Base-by-base conservation (phyloP, 1,140 invertebrate genomes). In the Fopius arisanus region DNA sequence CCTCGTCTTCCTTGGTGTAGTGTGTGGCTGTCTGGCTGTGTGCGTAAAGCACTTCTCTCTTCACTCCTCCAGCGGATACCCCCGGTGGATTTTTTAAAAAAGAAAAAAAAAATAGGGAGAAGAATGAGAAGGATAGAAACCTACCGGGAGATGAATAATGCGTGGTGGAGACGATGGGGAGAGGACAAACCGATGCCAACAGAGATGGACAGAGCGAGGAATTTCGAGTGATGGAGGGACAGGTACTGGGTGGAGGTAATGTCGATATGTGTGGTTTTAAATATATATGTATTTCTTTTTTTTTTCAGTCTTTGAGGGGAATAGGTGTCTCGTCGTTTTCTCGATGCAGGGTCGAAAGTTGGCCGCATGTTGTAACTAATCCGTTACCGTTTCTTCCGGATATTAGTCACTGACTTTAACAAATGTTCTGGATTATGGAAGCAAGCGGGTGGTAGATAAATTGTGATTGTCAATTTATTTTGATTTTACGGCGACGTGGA, bases 71-170 rank as follows among this genome's bases (percentile, higher is more conserved):
- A 77, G 81, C 26, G 70, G 78, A 77, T 78, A 77, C 43, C 12
- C 23, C 28, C 26, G 54, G 23, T 3, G 19, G 3, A 26, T 28
- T 59, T 59, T 59, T 59, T 26, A 26, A 2, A 59, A 12, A 59
- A 14, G 14, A 19, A 59, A 59, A 51, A 19, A 51, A 6, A 4
- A 48, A 48, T 12, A 3, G 16, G 19, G 19, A 48, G 19, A 48
- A 48, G 43, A 48, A 48, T 51, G 26, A 48, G 16, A 21, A 37
- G n/a, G 28, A 51, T 54, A 31, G 33, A 29, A 66, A 77, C 72
- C 59, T 70, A 82, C 79, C 70, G 75, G 80, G 80, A 85, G 84
- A 86, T 83, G 84, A 85, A 86, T 84, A 86, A 85, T 86, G 78
- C 81, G 84, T 78, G 80, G 80, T 75, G 80, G 33, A 66, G 65